Evolutionary conservation across 2,113 vertebrate species (phyloP).

Genomic region (Cyprinodon tularosa): DNA sequence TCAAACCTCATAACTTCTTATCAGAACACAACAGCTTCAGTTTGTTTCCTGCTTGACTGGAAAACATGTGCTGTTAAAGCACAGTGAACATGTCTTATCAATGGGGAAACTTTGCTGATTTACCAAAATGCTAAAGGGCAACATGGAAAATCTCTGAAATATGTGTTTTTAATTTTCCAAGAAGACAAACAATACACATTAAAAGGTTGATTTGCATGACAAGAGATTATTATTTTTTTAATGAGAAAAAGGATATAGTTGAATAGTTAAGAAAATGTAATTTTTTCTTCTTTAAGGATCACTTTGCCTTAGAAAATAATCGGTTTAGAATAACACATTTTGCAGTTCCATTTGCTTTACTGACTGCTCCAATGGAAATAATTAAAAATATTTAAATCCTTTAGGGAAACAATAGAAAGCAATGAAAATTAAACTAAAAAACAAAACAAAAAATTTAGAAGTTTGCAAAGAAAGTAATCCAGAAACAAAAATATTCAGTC

Average conservation of each 20-base stretch:
- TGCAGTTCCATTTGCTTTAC: not conserved
- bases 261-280: not conserved
- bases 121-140: conserved; percentile 37
- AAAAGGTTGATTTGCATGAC: conserved; percentile 47
- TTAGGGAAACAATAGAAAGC: not conserved
- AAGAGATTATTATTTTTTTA: too few species aligned
- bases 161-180: conserved; percentile 28
- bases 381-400: not conserved
- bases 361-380: conserved; percentile 1
- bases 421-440: conserved; percentile 20
- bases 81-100: conserved; percentile 37
- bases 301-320: not conserved
- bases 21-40: conserved; percentile 38
- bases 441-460: not conserved
- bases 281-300: not conserved
- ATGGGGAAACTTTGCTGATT: conserved; percentile 23
- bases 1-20: conserved; percentile 48
- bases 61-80: conserved; percentile 38
- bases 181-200: conserved; percentile 30
- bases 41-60: conserved; percentile 18
- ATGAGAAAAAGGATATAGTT: too few species aligned
- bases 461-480: conserved; percentile 7
- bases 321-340: not conserved
- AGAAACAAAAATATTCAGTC: conserved; percentile 24
- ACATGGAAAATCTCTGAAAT: conserved; percentile 3